Percentiles rank a stretch among this genome's conserved stretches.
phyloP scores from a whole-genome alignment of 2,797 vertebrate genomes.

The Choloepus didactylus region DNA sequence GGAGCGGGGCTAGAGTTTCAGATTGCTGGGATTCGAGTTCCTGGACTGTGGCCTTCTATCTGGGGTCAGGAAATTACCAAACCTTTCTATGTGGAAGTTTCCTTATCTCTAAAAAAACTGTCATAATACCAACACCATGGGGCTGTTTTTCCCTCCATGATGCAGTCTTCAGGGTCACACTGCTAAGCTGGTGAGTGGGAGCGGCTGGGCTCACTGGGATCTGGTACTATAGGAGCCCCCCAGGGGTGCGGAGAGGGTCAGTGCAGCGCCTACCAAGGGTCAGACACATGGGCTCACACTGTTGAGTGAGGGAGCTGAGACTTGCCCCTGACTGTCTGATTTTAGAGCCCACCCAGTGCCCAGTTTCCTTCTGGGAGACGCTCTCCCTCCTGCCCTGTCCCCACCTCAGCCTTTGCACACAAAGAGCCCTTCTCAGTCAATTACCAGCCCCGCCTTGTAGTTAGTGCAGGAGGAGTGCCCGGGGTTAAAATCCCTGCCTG shows the following conservation, averaged over 20 bases:
- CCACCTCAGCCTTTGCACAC: not conserved
- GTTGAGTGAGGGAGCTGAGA: no score
- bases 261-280: no score
- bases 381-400: not conserved
- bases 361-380: no score
- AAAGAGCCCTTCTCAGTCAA: accelerated
- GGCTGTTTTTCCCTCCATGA: not conserved
- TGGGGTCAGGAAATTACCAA: not conserved
- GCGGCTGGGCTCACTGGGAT: no score
- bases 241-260: no score
- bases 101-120: not conserved
- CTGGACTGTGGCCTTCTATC: not conserved
- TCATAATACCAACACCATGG: accelerated
- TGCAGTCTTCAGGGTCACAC: not conserved
- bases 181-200: no score
- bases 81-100: not conserved
- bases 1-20: not conserved
- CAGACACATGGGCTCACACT: accelerated
- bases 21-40: not conserved
- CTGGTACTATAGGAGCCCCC: no score
- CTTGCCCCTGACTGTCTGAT: no score
- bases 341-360: no score
- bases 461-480: constrained; percentile 42
- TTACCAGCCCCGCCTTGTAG: constrained; percentile 16
- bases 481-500: constrained; percentile 58